Evolutionary conservation across 2,888 invertebrate genomes (phyloP).

Genomic region (Lamellibrachia satsuma): DNA sequence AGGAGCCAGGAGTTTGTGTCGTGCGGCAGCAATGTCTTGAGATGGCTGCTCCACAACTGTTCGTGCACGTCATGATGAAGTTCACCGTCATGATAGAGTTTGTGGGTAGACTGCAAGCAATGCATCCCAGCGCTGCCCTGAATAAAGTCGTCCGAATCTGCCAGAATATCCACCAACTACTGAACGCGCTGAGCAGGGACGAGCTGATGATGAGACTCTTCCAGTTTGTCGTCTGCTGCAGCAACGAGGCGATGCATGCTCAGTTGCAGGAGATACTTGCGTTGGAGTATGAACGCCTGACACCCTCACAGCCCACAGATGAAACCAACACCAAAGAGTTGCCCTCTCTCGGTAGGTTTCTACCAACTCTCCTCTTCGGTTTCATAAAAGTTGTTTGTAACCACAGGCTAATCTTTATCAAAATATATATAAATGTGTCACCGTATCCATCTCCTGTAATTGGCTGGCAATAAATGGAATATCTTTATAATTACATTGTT

Average conservation of each 20-base stretch:
- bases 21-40: conserved; percentile 26
- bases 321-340: background rate
- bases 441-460: too few species aligned
- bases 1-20: conserved; percentile 30
- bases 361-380: background rate
- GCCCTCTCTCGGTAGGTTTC: background rate
- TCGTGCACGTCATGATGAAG: background rate
- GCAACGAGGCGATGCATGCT: conserved; percentile 32
- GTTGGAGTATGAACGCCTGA: background rate
- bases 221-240: conserved; percentile 34
- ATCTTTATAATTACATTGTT: too few species aligned
- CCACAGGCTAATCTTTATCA: too few species aligned
- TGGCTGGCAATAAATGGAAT: too few species aligned
- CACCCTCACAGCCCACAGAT: background rate
- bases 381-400: background rate
- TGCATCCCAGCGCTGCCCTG: background rate
- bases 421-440: too few species aligned
- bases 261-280: conserved; percentile 30
- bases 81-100: background rate
- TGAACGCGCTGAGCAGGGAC: conserved; percentile 21
- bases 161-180: background rate
- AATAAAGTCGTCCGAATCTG: conserved; percentile 21
- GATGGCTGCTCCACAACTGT: conserved; percentile 5
- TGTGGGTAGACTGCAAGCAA: background rate
- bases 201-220: conserved; percentile 28